Evolutionary conservation across 2,797 vertebrate genomes (phyloP), one percentile per base, ranked within the genome.

Genomic region (Pipistrellus pygmaeus): DNA sequence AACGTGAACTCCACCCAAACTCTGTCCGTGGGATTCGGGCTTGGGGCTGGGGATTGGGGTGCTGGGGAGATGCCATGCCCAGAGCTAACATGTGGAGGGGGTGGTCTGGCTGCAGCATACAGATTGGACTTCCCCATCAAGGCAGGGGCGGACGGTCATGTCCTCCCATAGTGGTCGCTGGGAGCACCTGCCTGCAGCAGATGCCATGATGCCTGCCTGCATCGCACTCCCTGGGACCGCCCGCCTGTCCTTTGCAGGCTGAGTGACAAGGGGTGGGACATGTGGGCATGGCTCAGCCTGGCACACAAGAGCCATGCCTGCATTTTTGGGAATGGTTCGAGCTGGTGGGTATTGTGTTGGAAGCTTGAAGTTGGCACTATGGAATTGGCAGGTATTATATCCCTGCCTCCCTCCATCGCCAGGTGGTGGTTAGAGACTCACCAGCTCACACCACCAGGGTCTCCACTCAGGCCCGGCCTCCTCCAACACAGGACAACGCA

Each of bases 181-280:
- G 44, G 64, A 35, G 21, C 44, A 1, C 3, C 25, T 12, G n/a
- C 25, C 8, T 2, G 9, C 0, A 10, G 92, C 57, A 9, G 25
- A 2, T 0, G 0, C 44, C 20, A 20, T 6, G 55, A 20, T 14
- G 25, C 53, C 83, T 14, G 25, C 53, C 83, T 12, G 13, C 0
- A 0, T 38, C 38, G 3, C 0, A 0, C 2, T 23, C 23, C 41
- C 1, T 6, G n/a, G 23, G 6, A 30, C n/a, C 7, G 4, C 8
- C 27, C 32, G 55, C 41, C 46, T 38, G 27, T 6, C 60, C 5
- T n/a, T 35, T 17, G 46, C 5, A 0, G 20, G 55, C 57, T 3
- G 6, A 32, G 48, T 0, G 1, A 21, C 2, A 0, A 0, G 8
- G 46, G 5, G 0, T 27, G 5, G 25, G 57, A 11, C 0, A 0